phyloP scores from a whole-genome alignment of 1,140 invertebrate species.

The Dendroctonus ponderosae region DNA sequence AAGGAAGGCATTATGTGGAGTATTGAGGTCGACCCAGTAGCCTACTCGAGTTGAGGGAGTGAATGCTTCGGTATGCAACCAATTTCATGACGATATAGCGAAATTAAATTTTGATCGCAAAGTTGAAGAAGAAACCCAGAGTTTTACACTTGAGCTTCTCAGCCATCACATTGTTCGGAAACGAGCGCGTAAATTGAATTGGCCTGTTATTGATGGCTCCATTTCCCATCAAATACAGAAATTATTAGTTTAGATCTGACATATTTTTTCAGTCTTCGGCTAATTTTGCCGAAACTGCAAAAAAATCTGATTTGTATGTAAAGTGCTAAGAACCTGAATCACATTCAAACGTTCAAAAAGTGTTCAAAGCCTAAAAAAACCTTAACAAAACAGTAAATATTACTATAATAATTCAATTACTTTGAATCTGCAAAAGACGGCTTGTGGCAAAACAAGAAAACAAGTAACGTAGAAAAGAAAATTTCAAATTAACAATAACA shows the following conservation, averaged over 20 bases:
- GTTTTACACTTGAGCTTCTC: slow-evolving; percentile 21
- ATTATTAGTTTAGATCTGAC: background rate
- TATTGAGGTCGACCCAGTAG: slow-evolving; percentile 41
- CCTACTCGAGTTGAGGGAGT: slow-evolving; percentile 38
- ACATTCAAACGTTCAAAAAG: too few species aligned
- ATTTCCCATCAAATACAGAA: background rate
- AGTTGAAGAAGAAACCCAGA: slow-evolving; percentile 10
- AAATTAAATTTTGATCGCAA: slow-evolving; percentile 41
- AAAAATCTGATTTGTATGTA: too few species aligned
- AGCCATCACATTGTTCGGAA: slow-evolving; percentile 11
- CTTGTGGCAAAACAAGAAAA: background rate
- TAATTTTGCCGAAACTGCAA: too few species aligned
- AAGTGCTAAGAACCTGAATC: too few species aligned
- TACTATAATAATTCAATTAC: too few species aligned
- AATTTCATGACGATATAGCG: slow-evolving; percentile 28
- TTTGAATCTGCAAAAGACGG: too few species aligned
- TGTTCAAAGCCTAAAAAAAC: too few species aligned
- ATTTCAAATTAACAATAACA: background rate
- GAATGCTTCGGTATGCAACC: slow-evolving; percentile 41
- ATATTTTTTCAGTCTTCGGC: too few species aligned
- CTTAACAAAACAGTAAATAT: too few species aligned
- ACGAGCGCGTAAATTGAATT: slow-evolving; percentile 9
- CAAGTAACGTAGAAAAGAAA: background rate
- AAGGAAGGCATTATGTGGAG: slow-evolving; percentile 38
- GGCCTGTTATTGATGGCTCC: slow-evolving; percentile 3